Percentiles rank a stretch among this genome's conserved stretches.
These are phyloP conservation scores for Thyatira batis DNA, from an alignment of 2,888 invertebrate species.

Conservation along the genomic window DNA sequence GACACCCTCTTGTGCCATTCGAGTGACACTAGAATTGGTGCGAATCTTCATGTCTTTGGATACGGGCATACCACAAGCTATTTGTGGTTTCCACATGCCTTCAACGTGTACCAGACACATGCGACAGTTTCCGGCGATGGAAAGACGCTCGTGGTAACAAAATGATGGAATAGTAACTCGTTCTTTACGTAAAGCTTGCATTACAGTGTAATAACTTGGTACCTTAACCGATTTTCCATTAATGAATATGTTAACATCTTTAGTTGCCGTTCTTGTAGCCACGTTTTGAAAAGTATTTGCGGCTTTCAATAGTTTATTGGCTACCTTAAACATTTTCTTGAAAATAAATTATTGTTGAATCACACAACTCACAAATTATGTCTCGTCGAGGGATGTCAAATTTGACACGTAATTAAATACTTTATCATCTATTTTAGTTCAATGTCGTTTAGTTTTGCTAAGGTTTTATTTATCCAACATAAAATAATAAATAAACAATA, in stretches of 20 bases:
- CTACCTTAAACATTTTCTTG: constrained; percentile 42
- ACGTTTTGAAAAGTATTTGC: constrained; percentile 22
- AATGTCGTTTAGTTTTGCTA: neutral
- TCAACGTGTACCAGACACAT: constrained; percentile 99
- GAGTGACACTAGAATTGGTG: constrained; percentile 94
- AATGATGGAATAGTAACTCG: constrained; percentile 89
- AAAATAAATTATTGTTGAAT: neutral
- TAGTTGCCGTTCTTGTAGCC: constrained; percentile 20
- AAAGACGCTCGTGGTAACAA: constrained; percentile 98
- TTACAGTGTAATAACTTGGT: constrained; percentile 95
- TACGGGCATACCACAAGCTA: constrained; percentile 99
- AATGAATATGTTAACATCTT: constrained; percentile 89
- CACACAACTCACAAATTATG: neutral
- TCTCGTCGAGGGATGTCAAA: too few species aligned
- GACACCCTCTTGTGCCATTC: constrained; percentile 87
- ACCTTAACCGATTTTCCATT: constrained; percentile 96
- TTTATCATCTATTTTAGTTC: neutral
- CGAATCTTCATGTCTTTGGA: constrained; percentile 98
- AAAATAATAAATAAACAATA: neutral
- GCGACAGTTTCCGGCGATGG: constrained; percentile 98
- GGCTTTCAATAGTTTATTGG: constrained; percentile 35
- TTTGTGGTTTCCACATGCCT: constrained; percentile 96
- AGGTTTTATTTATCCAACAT: neutral
- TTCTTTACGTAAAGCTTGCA: constrained; percentile 82
- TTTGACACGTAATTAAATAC: neutral